These are phyloP conservation scores for Hipposideros larvatus DNA, from an alignment of 2,797 vertebrate genomes.

Conservation along the genomic window DNA sequence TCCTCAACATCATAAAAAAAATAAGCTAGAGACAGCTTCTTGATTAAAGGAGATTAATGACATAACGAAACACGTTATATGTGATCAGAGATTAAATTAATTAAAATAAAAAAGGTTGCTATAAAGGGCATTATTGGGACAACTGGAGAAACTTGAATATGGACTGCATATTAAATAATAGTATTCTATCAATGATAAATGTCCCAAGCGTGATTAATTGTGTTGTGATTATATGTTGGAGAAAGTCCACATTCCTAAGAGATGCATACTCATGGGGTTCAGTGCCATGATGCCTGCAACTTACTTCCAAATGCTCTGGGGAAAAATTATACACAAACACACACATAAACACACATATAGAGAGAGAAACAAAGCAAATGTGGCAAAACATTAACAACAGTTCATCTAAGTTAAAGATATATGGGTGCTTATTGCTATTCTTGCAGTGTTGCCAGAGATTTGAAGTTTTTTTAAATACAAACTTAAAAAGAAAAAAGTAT, in stretches of 20 bases:
- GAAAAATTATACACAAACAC: background rate
- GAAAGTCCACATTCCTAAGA: background rate
- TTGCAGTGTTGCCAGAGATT: background rate
- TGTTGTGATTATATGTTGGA: background rate
- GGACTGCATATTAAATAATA: background rate
- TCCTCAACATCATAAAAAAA: background rate
- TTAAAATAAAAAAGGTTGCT: constrained; percentile 20
- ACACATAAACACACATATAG: background rate
- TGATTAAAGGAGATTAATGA: constrained; percentile 17
- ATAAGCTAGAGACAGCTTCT: background rate
- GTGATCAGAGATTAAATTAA: background rate
- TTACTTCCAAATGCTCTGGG: background rate
- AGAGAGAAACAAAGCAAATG: background rate
- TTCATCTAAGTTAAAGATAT: background rate
- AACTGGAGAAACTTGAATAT: background rate
- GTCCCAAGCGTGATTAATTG: background rate
- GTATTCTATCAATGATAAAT: background rate
- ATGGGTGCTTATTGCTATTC: background rate
- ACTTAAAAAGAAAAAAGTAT: background rate
- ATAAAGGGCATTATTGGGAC: background rate
- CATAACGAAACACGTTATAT: background rate
- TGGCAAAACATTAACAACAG: background rate
- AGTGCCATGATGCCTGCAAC: background rate
- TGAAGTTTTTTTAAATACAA: constrained; percentile 14
- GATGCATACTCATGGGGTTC: background rate